Conservation (phyloP, 2,888 invertebrate species). For the Drosophila subquinaria region DNA sequence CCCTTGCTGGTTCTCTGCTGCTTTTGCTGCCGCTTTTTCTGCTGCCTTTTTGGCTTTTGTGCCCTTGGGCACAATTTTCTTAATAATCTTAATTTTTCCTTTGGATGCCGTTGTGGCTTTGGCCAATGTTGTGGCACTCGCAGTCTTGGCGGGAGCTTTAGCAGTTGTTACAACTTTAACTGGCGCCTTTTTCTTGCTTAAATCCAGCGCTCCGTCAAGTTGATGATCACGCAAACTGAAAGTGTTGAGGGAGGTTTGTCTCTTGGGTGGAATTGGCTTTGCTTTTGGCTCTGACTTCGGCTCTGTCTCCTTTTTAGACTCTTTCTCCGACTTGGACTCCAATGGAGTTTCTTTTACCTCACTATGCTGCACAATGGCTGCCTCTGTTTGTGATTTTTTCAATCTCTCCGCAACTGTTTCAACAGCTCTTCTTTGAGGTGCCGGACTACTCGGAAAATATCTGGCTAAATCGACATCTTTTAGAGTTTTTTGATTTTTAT, state of each 20-base stretch:
- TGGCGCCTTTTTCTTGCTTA: constrained; percentile 73
- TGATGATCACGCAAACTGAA: constrained; percentile 84
- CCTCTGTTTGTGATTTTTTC: constrained; percentile 80
- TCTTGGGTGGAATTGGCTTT: constrained; percentile 63
- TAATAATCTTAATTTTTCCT: constrained; percentile 80
- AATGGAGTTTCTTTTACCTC: constrained; percentile 7
- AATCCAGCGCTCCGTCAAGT: constrained; percentile 84
- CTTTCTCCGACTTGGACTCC: constrained; percentile 1
- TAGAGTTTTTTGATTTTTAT: constrained; percentile 85
- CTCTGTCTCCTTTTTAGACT: constrained; percentile 23
- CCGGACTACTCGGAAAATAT: constrained; percentile 84
- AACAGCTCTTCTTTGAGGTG: constrained; percentile 80
- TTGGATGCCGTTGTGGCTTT: constrained; percentile 69
- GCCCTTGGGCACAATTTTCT: constrained; percentile 83
- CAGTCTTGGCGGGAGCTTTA: constrained; percentile 25
- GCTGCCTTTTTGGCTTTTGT: constrained; percentile 71
- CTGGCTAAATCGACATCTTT: constrained; percentile 85
- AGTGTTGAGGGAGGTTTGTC: constrained; percentile 64
- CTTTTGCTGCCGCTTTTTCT: constrained; percentile 33
- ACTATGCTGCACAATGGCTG: constrained; percentile 41
- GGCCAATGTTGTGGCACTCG: constrained; percentile 46
- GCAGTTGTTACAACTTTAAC: constrained; percentile 35
- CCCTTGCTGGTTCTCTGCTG: constrained; percentile 1
- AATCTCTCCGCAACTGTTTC: constrained; percentile 81
- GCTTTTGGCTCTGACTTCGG: constrained; percentile 15